A percentile compares a stretch with the other conserved stretches of the same genome.
phyloP scores from a whole-genome alignment of 2,113 vertebrate genomes.

The Brienomyrus brachyistius region DNA sequence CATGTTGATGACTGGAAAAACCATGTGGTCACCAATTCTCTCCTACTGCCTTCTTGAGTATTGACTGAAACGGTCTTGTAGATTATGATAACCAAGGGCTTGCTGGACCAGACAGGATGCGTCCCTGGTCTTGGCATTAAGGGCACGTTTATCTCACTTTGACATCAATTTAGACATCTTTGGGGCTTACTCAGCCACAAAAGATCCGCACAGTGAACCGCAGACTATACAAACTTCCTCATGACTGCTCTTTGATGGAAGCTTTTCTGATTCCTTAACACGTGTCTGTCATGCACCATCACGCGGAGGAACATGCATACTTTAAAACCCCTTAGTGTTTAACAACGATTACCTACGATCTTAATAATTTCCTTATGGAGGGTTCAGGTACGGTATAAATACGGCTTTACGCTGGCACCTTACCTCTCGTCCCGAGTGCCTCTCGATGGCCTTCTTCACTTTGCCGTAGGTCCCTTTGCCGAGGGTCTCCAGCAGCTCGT shows the following conservation, averaged over 20 bases:
- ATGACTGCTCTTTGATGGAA: not conserved
- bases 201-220: not conserved
- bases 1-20: not conserved
- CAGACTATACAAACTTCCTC: not conserved
- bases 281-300: not conserved
- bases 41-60: not conserved
- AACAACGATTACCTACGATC: not conserved
- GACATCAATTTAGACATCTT: not conserved
- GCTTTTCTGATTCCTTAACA: not conserved
- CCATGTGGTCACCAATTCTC: not conserved
- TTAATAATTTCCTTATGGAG: not conserved
- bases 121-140: not conserved
- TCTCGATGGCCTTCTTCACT: constrained; percentile 91
- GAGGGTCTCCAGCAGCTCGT: constrained; percentile 93
- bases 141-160: not conserved
- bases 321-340: not conserved
- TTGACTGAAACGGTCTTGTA: not conserved
- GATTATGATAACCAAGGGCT: not conserved
- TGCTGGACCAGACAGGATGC: not conserved
- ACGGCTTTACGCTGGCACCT: constrained; percentile 38
- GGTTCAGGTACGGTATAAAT: not conserved
- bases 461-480: constrained; percentile 95
- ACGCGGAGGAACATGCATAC: not conserved
- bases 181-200: not conserved
- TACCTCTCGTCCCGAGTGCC: constrained; percentile 92